Evolutionary conservation across 1,140 invertebrate species (phyloP), one percentile per base, ranked within the genome.

Genomic region (Leptinotarsa defecta): DNA sequence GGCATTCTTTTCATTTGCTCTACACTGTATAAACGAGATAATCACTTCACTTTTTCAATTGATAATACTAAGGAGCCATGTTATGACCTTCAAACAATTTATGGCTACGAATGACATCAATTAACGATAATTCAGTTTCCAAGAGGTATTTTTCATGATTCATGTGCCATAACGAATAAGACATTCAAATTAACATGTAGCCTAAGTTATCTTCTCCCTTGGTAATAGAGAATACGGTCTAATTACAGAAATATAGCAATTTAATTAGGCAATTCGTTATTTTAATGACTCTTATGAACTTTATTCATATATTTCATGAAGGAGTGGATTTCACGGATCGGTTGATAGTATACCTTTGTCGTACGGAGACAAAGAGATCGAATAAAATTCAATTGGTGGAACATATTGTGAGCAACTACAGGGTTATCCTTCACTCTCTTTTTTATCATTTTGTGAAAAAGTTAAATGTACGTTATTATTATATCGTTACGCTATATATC

Each of bases 271-370:
- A 34, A 67, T 67, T 34, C 15, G 64, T 67, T 67, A 67, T 67
- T 24, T 67, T 67, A 67, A 67, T 67, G 64, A 67, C 64, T 67
- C 27, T 67, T 67, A 67, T 67, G 64, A 67, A 67, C 20, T 67
- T 67, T 67, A 22, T 24, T 22, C 27, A 34, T 34, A 67, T 67
- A 67, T 67, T 67, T 67, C 5, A 67, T 67, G 27, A 24, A 67
- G 22, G 17, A 57, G 52, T 19, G n/a, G 52, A 57, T 15, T 57
- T 57, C 52, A 57, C n/a, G 52, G 52, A 57, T 57, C n/a, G 52
- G 15, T 57, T 15, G 13, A n/a, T 57, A 57, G n/a, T 57, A n/a
- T 43, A 43, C 27, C 27, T 34, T 34, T 34, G 1, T 34, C 34
- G 34, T 43, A 43, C 8, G 34, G 34, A 43, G 8, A 43, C 34